phyloP scores from a whole-genome alignment of 2,113 vertebrate species.

The Thunnus thynnus region DNA sequence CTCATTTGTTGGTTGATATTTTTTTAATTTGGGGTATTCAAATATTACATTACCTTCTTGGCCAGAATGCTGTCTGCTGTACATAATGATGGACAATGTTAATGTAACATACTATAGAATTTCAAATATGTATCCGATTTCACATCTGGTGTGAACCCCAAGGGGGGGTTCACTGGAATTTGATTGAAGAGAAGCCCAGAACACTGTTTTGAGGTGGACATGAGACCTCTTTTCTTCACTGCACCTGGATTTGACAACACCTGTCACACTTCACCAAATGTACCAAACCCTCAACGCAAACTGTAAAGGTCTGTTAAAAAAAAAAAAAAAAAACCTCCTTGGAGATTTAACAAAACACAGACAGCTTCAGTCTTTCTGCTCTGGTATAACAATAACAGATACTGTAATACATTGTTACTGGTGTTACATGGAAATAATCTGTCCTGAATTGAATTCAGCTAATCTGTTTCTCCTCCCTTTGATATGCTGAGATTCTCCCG shows the following conservation, averaged over 20 bases:
- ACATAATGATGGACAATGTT: slow-evolving; percentile 2
- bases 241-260: slow-evolving; percentile 67
- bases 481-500: too few species aligned
- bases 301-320: background rate
- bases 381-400: background rate
- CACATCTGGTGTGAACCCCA: slow-evolving; percentile 55
- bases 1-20: too few species aligned
- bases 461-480: background rate
- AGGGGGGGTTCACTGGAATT: slow-evolving; percentile 33
- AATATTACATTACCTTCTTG: background rate
- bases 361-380: background rate
- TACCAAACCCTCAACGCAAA: slow-evolving; percentile 22
- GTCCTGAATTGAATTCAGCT: slow-evolving; percentile 3
- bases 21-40: background rate
- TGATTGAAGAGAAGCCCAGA: slow-evolving; percentile 60
- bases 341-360: slow-evolving; percentile 13
- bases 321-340: background rate
- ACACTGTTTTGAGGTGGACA: slow-evolving; percentile 41
- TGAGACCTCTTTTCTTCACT: slow-evolving; percentile 48
- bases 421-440: slow-evolving; percentile 2
- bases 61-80: background rate
- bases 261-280: slow-evolving; percentile 62
- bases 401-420: background rate
- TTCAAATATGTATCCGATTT: slow-evolving; percentile 34
- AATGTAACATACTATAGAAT: slow-evolving; percentile 14